Conservation (phyloP, 1,140 invertebrate genomes). For the Myzus persicae region DNA sequence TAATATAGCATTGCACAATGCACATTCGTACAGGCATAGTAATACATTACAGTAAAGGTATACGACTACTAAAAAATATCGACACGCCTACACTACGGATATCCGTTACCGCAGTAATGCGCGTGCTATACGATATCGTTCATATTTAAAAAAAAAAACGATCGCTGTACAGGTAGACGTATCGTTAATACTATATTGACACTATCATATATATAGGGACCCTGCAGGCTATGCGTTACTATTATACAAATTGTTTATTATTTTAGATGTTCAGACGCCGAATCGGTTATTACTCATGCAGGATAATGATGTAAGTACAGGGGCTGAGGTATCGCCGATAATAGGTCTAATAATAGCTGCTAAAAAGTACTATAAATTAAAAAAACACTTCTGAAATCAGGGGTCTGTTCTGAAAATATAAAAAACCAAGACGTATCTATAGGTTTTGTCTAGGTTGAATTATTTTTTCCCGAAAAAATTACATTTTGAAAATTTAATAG, state of each 20-base stretch:
- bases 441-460: no score
- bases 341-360: no score
- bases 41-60: background rate
- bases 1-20: no score
- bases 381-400: background rate
- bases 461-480: no score
- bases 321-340: background rate
- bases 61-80: background rate
- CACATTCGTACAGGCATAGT: background rate
- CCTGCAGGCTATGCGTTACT: background rate
- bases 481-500: no score
- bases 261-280: background rate
- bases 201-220: background rate
- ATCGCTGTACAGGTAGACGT: background rate
- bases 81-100: background rate
- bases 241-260: background rate
- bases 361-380: background rate
- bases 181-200: background rate
- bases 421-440: no score
- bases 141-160: background rate
- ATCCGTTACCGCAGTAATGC: background rate
- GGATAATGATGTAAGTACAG: background rate
- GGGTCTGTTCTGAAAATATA: no score
- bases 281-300: background rate
- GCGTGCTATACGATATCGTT: background rate